Conservation (phyloP, 1,140 invertebrate species). For the Bombus ignitus region DNA sequence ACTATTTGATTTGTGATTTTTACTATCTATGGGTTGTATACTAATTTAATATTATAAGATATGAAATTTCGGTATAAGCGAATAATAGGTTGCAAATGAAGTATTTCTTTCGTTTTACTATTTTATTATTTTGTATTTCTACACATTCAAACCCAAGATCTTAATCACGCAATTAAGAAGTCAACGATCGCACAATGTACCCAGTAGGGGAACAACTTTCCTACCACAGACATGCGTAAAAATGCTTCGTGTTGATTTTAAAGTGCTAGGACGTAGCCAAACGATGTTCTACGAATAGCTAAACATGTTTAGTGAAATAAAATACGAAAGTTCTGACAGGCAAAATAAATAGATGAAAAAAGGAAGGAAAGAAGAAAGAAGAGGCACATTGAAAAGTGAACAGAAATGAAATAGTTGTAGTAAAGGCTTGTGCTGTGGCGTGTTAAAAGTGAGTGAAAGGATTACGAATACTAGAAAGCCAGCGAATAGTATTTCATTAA, state of each 20-base stretch:
- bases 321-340: not conserved
- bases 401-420: not conserved
- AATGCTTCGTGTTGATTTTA: not conserved
- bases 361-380: not conserved
- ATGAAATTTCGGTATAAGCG: no score
- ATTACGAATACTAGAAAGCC: not conserved
- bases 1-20: no score
- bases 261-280: not conserved
- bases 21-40: no score
- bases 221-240: no score
- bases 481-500: slow-evolving; percentile 12
- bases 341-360: not conserved
- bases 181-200: not conserved
- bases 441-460: slow-evolving; percentile 36
- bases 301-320: not conserved
- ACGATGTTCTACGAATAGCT: not conserved
- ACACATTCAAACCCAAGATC: not conserved
- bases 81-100: not conserved
- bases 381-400: no score
- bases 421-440: slow-evolving; percentile 1
- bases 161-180: not conserved
- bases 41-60: no score
- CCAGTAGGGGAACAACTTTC: not conserved
- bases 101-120: not conserved
- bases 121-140: not conserved